Base-by-base conservation (phyloP, 2,113 vertebrate species). In the Boulengerochromis microlepis region DNA sequence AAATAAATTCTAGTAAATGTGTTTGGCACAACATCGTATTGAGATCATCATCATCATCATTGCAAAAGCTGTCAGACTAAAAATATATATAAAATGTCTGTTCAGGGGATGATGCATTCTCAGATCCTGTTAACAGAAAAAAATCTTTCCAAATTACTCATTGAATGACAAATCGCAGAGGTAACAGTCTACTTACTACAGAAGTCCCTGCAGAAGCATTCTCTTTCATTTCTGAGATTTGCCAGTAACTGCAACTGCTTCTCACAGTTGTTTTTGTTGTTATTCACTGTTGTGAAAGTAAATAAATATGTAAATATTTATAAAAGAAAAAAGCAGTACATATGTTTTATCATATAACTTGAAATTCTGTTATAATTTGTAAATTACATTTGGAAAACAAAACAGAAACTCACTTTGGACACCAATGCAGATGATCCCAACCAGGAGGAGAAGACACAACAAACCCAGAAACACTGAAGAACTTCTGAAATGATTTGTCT, bases 381-480 rank as follows among this genome's bases (percentile, higher is more conserved):
- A 45, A 45, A 18, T 45, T 78, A 50, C 18, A 31, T 78, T 31
- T 50, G 4, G 24, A 71, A 33, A 16, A 5, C 9, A 18, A 69
- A 69, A 56, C 10, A 76, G 22, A 87, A 29, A 87, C 82, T 86
- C 56, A 95, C 93, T 80, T 82, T 84, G 10, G 24, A 92, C 64
- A 12, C 10, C 35, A 1, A 95, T 80, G 10, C 3, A 57, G 81
- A 95, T 83, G 29, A 92, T 84, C 11, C 38, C 85, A 31, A 22
- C 26, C 29, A 93, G 33, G 10, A 94, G 87, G 18, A 94, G 71
- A 80, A 93, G 50, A 90, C 82, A 92, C 12, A 80, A 4, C 11
- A 10, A 10, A 52, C 29, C 59, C 52, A 89, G 80, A 53, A 64
- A 57, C 22, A 52, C 5, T 16, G 56, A 29, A 10, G 4, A 19